Conservation (phyloP, 1,140 invertebrate genomes). For the Apis florea region DNA sequence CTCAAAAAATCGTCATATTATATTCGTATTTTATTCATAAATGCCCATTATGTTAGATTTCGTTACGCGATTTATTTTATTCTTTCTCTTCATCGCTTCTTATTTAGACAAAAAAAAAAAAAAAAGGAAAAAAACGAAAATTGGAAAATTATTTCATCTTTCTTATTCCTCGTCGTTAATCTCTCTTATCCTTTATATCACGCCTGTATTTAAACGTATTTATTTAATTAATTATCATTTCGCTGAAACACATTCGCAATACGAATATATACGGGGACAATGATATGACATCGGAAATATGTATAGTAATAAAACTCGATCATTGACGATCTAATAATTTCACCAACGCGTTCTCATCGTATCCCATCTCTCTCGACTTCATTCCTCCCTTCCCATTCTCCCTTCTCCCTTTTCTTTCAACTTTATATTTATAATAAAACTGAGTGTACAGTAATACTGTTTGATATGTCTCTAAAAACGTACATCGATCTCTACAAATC, state of each 20-base stretch:
- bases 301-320: slow-evolving; percentile 28
- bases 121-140: not conserved
- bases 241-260: not conserved
- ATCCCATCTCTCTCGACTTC: not conserved
- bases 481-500: slow-evolving; percentile 62
- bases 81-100: not conserved
- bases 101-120: too few species aligned
- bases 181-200: not conserved
- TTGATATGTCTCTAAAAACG: slow-evolving; percentile 78
- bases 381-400: slow-evolving; percentile 1
- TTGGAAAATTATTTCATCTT: not conserved
- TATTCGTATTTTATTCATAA: slow-evolving; percentile 26
- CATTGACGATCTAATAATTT: not conserved
- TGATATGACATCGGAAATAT: slow-evolving; percentile 76
- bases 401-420: slow-evolving; percentile 1
- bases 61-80: slow-evolving; percentile 18
- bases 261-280: slow-evolving; percentile 47
- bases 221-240: not conserved
- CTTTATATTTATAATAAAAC: slow-evolving; percentile 69
- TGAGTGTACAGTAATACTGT: slow-evolving; percentile 78
- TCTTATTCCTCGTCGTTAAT: not conserved
- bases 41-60: slow-evolving; percentile 60
- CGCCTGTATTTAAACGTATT: not conserved
- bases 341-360: not conserved
- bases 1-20: slow-evolving; percentile 15